phyloP scores from a whole-genome alignment of 2,888 invertebrate genomes.

The Himalopsyche japonica region DNA sequence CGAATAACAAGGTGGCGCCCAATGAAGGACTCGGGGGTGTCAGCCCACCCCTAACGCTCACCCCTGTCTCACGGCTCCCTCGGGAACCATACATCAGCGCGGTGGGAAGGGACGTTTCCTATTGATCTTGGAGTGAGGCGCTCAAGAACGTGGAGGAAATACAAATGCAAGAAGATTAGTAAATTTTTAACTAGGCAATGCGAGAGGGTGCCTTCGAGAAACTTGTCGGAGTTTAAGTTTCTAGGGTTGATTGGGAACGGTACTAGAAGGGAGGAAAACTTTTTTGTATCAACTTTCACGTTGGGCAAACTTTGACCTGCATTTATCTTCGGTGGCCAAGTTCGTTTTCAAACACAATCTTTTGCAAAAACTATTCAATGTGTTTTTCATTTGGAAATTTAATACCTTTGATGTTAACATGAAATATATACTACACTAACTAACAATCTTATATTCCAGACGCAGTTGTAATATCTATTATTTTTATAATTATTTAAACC shows the following conservation, averaged over 20 bases:
- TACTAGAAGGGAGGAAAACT: background rate
- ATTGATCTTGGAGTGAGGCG: background rate
- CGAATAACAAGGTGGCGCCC: background rate
- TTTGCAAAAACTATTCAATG: no score
- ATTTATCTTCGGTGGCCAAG: no score
- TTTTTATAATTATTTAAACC: no score
- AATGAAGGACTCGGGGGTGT: background rate
- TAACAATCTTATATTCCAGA: no score
- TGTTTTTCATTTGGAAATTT: no score
- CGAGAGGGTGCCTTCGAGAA: background rate
- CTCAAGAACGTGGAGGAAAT: background rate
- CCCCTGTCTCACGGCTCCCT: slow-evolving; percentile 10
- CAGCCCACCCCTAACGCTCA: background rate
- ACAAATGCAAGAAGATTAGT: slow-evolving; percentile 8
- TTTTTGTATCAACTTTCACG: background rate
- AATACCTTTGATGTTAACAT: no score
- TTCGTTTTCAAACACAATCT: no score
- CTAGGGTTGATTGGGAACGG: background rate
- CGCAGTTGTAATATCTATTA: no score
- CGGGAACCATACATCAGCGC: slow-evolving; percentile 24
- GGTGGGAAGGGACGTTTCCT: background rate
- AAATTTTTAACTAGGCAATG: slow-evolving; percentile 14
- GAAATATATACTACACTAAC: no score
- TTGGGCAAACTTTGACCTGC: background rate
- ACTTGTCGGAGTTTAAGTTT: background rate